These are phyloP conservation scores for Rhinophrynus dorsalis DNA, from an alignment of 2,797 vertebrate species.

Conservation along the genomic window DNA sequence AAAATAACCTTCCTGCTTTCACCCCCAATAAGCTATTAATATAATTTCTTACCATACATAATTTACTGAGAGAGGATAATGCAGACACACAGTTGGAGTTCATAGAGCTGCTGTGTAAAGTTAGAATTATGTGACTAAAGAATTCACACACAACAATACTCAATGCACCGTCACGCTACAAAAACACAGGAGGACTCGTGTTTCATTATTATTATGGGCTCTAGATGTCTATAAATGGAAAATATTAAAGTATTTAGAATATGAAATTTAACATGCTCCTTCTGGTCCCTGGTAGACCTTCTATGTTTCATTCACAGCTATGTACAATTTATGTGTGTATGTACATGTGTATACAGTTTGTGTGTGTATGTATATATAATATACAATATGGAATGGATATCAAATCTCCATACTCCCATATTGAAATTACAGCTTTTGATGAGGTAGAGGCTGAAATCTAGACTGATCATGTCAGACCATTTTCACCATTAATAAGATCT, in stretches of 20 bases:
- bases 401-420: too few species aligned
- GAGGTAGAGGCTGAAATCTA: too few species aligned
- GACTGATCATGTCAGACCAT: too few species aligned
- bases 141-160: constrained; percentile 35
- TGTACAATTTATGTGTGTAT: too few species aligned
- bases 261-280: constrained; percentile 16
- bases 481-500: too few species aligned
- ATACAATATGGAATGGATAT: too few species aligned
- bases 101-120: constrained; percentile 34
- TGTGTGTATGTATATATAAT: too few species aligned
- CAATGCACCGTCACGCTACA: constrained; percentile 40
- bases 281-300: background rate
- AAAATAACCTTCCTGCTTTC: constrained; percentile 40
- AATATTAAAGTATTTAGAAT: constrained; percentile 24
- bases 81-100: constrained; percentile 39
- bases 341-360: too few species aligned
- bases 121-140: constrained; percentile 39
- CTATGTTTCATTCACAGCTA: background rate
- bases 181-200: constrained; percentile 43
- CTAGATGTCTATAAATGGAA: constrained; percentile 43
- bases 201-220: constrained; percentile 31
- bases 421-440: too few species aligned
- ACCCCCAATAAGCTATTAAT: constrained; percentile 41
- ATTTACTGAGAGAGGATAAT: constrained; percentile 46
- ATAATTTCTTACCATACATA: constrained; percentile 42